Evolutionary conservation across 1,140 invertebrate species (phyloP).

Genomic region (Diorhabda sublineata): DNA sequence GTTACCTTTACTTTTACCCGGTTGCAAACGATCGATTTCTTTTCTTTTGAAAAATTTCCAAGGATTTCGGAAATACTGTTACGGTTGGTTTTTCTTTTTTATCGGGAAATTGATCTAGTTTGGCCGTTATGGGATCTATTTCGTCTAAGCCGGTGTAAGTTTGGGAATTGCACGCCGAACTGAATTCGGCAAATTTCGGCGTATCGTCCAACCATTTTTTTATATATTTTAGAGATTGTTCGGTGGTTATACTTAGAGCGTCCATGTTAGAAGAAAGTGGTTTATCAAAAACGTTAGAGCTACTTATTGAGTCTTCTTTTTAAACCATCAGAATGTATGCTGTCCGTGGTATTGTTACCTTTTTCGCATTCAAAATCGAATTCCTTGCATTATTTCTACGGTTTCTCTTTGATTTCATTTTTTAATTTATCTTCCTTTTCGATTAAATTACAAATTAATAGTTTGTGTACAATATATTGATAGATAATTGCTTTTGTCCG

Average conservation of each 20-base stretch:
- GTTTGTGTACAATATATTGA: too few species aligned
- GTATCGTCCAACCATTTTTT: constrained; percentile 84
- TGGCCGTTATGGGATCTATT: constrained; percentile 43
- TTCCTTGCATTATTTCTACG: constrained; percentile 22
- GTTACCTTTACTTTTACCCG: constrained; percentile 78
- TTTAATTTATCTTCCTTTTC: constrained; percentile 33
- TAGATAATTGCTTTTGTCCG: too few species aligned
- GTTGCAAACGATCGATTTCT: constrained; percentile 77
- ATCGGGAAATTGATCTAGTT: constrained; percentile 22
- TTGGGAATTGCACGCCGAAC: constrained; percentile 69
- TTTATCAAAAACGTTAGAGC: constrained; percentile 25
- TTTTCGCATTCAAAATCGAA: constrained; percentile 37
- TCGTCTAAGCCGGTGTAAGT: constrained; percentile 53
- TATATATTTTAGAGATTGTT: constrained; percentile 82
- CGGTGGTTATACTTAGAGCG: constrained; percentile 70
- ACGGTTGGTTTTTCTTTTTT: constrained; percentile 44
- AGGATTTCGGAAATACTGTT: constrained; percentile 36
- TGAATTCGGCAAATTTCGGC: constrained; percentile 67
- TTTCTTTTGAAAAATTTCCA: constrained; percentile 56
- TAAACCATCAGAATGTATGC: constrained; percentile 37
- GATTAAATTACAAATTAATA: not conserved
- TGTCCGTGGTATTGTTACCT: constrained; percentile 37
- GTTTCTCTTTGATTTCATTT: constrained; percentile 37
- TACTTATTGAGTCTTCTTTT: constrained; percentile 31
- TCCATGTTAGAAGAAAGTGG: constrained; percentile 51